These are phyloP conservation scores for Lophotriccus pileatus DNA, from an alignment of 2,797 vertebrate genomes.

Conservation along the genomic window DNA sequence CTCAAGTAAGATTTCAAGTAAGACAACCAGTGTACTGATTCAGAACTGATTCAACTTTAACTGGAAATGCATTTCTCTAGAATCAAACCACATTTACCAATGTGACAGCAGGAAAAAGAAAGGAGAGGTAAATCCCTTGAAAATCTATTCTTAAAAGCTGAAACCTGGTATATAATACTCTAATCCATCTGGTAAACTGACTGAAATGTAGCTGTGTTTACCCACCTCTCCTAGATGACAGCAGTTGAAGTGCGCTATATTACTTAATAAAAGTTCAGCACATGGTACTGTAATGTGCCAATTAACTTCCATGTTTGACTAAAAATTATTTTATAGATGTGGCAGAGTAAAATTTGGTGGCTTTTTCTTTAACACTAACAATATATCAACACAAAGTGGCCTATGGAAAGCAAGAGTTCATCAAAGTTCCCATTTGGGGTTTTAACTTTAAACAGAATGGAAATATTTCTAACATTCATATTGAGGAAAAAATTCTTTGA, in stretches of 20 bases:
- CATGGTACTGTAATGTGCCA: not conserved
- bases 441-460: not conserved
- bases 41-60: not conserved
- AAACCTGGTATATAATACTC: not conserved
- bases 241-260: not conserved
- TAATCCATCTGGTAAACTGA: not conserved
- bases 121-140: not conserved
- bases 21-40: not conserved
- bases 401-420: not conserved
- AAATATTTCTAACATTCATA: not conserved
- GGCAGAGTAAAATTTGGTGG: not conserved
- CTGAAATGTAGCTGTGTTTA: not conserved
- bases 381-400: not conserved
- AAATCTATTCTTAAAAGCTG: not conserved
- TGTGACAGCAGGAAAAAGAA: not conserved
- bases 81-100: not conserved
- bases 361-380: not conserved
- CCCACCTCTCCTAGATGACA: not conserved
- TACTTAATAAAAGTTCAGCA: not conserved
- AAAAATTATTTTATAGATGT: not conserved
- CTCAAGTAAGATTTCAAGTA: not conserved
- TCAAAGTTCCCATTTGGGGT: not conserved
- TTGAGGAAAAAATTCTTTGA: not conserved
- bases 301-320: not conserved
- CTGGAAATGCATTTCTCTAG: not conserved